A percentile compares a stretch with the other conserved stretches of the same genome.
These are phyloP conservation scores for Athrips mouffetella DNA, from an alignment of 2,888 invertebrate species.

Conservation along the genomic window DNA sequence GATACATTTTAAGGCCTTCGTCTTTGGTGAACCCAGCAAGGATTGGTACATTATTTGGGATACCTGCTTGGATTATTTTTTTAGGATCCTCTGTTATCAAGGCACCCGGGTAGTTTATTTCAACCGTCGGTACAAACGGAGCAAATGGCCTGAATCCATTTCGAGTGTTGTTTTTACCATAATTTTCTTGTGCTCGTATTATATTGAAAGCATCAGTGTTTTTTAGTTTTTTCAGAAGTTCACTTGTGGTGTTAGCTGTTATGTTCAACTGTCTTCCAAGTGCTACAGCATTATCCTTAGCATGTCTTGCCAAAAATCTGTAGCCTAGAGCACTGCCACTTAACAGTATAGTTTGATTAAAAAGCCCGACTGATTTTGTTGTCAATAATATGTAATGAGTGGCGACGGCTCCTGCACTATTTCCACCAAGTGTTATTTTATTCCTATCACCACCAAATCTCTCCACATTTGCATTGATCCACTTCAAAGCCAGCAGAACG, in stretches of 20 bases:
- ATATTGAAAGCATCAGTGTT: slow-evolving; percentile 29
- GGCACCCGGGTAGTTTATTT: slow-evolving; percentile 36
- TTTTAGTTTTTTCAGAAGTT: slow-evolving; percentile 25
- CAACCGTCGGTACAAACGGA: slow-evolving; percentile 52
- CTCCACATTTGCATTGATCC: slow-evolving; percentile 40
- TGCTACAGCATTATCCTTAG: slow-evolving; percentile 24
- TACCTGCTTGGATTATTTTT: slow-evolving; percentile 37
- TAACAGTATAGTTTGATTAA: slow-evolving; percentile 30
- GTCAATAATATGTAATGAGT: slow-evolving; percentile 41
- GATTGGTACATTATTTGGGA: slow-evolving; percentile 47
- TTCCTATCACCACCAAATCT: slow-evolving; percentile 40
- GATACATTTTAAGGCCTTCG: slow-evolving; percentile 40
- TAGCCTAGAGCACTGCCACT: slow-evolving; percentile 35
- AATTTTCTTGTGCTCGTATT: slow-evolving; percentile 28
- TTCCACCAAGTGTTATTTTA: slow-evolving; percentile 40
- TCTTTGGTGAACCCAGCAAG: slow-evolving; percentile 50
- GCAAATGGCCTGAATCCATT: slow-evolving; percentile 28
- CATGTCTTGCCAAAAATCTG: slow-evolving; percentile 30
- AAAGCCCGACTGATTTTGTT: slow-evolving; percentile 35
- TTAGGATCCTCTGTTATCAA: slow-evolving; percentile 47
- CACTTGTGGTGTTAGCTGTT: slow-evolving; percentile 18
- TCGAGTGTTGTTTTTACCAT: slow-evolving; percentile 23
- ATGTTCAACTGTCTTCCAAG: slow-evolving; percentile 29
- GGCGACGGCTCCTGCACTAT: slow-evolving; percentile 45
- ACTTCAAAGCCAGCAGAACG: slow-evolving; percentile 36